Conservation (phyloP, 1,140 invertebrate genomes). For the Latrodectus geometricus region DNA sequence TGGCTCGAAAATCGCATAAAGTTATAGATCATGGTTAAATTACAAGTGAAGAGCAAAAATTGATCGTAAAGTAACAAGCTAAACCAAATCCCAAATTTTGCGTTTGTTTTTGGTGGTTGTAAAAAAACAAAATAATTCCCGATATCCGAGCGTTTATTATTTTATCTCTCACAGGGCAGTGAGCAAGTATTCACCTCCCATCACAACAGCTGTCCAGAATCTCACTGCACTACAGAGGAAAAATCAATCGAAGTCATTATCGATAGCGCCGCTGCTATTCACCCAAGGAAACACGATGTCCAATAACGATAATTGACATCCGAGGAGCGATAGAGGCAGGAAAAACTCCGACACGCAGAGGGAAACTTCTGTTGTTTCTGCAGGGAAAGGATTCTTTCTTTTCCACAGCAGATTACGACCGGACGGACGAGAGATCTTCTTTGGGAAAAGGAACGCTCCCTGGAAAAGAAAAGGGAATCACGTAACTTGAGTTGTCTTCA, state of each 20-base stretch:
- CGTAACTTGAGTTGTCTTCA: slow-evolving; percentile 14
- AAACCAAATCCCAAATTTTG: too few species aligned
- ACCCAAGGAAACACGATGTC: background rate
- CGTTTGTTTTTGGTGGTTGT: too few species aligned
- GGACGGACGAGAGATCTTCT: background rate
- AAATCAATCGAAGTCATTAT: background rate
- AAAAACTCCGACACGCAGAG: background rate
- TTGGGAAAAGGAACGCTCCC: background rate
- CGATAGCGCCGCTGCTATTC: background rate
- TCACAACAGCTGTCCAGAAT: background rate
- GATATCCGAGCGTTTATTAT: background rate
- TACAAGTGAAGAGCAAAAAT: too few species aligned
- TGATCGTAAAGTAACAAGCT: too few species aligned
- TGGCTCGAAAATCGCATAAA: too few species aligned
- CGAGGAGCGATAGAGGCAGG: background rate
- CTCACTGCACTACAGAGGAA: background rate
- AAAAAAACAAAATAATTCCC: too few species aligned
- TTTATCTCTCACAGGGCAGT: background rate
- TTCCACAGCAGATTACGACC: background rate
- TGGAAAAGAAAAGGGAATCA: background rate
- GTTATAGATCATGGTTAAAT: too few species aligned
- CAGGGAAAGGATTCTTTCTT: too few species aligned
- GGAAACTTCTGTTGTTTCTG: background rate
- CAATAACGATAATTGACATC: slow-evolving; percentile 13
- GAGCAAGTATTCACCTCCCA: background rate